Conservation (phyloP, 2,113 vertebrate genomes). For the Dicerorhinus sumatrensis region DNA sequence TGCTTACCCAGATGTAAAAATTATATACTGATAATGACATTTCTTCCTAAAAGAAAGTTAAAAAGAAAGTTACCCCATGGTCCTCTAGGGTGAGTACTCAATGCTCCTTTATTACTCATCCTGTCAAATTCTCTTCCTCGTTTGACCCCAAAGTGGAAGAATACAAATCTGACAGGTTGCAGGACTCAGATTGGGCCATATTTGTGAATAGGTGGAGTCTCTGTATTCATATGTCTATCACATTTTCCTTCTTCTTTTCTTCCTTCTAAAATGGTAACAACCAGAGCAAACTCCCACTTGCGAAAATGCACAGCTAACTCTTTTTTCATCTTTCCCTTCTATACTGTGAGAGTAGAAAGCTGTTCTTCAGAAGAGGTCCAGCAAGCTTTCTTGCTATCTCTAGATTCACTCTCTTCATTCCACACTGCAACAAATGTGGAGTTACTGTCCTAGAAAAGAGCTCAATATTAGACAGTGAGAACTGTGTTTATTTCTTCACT, state of each 20-base stretch:
- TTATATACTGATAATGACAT: neutral
- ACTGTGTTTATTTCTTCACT: neutral
- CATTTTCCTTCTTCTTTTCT: neutral
- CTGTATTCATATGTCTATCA: neutral
- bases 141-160: neutral
- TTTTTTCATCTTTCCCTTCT: neutral
- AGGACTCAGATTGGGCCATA: neutral
- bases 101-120: neutral
- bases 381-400: neutral
- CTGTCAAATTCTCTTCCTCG: neutral
- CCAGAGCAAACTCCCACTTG: neutral
- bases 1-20: neutral
- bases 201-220: neutral
- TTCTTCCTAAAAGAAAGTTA: slow-evolving; percentile 27
- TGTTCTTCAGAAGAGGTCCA: neutral
- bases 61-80: neutral
- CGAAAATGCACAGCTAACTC: neutral
- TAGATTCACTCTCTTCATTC: neutral
- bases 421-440: neutral
- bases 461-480: neutral
- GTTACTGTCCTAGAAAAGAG: neutral
- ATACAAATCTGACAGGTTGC: neutral
- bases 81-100: neutral
- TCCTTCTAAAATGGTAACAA: neutral
- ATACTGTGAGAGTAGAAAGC: neutral